A percentile compares a stretch with the other conserved stretches of the same genome.
Conservation (phyloP, 2,888 invertebrate species). For the Sepiola atlantica region DNA sequence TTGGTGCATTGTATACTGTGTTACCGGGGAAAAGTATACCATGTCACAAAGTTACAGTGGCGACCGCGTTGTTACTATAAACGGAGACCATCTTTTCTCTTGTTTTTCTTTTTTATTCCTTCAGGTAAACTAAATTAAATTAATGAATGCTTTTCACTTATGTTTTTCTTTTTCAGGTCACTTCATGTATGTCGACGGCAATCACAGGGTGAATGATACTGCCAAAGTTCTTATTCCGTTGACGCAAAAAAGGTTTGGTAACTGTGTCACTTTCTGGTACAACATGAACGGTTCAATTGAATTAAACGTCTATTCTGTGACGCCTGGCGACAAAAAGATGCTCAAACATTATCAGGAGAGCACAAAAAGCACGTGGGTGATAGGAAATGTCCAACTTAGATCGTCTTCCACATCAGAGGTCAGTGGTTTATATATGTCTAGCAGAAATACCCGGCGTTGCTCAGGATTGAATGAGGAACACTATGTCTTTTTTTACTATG, state of each 20-base stretch:
- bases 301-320: background rate
- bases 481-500: too few species aligned
- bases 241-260: background rate
- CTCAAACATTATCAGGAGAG: too few species aligned
- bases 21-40: too few species aligned
- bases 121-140: background rate
- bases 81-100: background rate
- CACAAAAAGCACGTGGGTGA: background rate
- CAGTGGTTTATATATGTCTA: background rate
- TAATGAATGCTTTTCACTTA: background rate
- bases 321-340: background rate
- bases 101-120: background rate
- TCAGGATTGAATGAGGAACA: too few species aligned
- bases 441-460: too few species aligned
- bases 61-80: too few species aligned
- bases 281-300: background rate
- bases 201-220: background rate
- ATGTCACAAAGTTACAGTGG: too few species aligned
- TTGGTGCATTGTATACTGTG: too few species aligned
- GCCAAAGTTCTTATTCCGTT: background rate
- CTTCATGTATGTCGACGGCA: background rate
- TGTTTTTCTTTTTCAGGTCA: background rate
- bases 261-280: conserved; percentile 15
- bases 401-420: background rate
- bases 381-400: background rate